These are phyloP conservation scores for Oncorhynchus nerka DNA, from an alignment of 2,113 vertebrate species.

Conservation along the genomic window DNA sequence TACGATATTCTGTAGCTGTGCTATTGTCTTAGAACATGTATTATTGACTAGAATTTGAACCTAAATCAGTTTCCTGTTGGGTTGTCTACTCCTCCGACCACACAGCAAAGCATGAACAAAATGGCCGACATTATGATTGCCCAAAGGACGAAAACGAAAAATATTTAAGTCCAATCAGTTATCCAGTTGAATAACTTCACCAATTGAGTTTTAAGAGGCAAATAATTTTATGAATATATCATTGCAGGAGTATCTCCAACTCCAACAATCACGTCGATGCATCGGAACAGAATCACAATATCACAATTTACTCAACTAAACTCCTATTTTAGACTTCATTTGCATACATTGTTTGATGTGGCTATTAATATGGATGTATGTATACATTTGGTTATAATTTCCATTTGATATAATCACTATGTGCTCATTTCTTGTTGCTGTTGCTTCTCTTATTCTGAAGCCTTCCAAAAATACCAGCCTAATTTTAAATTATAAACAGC, in stretches of 20 bases:
- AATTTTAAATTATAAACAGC: conserved; percentile 42
- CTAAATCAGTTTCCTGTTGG: no score
- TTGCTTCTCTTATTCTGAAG: conserved; percentile 56
- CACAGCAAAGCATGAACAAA: no score
- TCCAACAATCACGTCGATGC: neutral
- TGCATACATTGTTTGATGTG: conserved; percentile 13
- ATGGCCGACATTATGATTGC: no score
- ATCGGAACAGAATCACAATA: neutral
- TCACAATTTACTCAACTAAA: neutral
- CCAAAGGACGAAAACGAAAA: no score
- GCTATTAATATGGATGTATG: conserved; percentile 44
- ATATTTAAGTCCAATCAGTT: no score
- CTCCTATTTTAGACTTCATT: conserved; percentile 21
- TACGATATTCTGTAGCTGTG: no score
- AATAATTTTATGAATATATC: neutral
- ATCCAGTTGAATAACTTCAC: neutral
- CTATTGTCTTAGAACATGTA: no score
- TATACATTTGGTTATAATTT: conserved; percentile 41
- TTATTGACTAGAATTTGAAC: no score
- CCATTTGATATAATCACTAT: conserved; percentile 31
- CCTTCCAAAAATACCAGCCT: conserved; percentile 41
- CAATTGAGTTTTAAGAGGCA: neutral
- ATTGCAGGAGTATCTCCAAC: neutral
- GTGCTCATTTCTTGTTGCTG: conserved; percentile 26
- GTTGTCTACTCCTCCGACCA: no score